A percentile compares a stretch with the other conserved stretches of the same genome.
Evolutionary conservation across 2,888 invertebrate species (phyloP).

Genomic region (Ferrisia virgata): DNA sequence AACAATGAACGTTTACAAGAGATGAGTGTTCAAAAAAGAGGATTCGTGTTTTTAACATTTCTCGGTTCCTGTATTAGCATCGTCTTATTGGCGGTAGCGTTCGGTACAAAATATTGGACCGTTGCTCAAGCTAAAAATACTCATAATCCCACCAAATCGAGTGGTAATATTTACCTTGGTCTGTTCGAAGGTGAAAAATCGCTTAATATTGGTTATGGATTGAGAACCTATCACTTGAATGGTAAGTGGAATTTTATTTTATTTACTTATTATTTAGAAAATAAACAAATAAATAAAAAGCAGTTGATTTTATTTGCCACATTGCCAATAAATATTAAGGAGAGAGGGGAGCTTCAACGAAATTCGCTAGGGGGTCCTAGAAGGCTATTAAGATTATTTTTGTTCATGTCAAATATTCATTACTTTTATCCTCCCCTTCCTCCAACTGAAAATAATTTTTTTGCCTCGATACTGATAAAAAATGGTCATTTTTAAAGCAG

Average conservation of each 20-base stretch:
- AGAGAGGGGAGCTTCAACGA: too few relatives aligned
- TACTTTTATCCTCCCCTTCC: too few relatives aligned
- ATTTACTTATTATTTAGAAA: neutral
- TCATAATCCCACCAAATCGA: slow-evolving; percentile 60
- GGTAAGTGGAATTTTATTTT: slow-evolving; percentile 56
- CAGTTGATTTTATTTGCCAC: too few relatives aligned
- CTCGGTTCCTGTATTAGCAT: slow-evolving; percentile 74
- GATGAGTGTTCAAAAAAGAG: slow-evolving; percentile 69
- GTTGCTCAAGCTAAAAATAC: slow-evolving; percentile 69
- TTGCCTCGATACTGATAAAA: too few relatives aligned
- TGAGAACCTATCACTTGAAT: slow-evolving; percentile 71
- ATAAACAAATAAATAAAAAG: too few relatives aligned
- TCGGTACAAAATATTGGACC: slow-evolving; percentile 79
- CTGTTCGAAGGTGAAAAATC: slow-evolving; percentile 82
- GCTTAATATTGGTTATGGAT: slow-evolving; percentile 77
- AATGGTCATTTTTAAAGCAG: too few relatives aligned
- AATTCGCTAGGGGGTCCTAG: too few relatives aligned
- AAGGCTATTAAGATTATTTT: too few relatives aligned
- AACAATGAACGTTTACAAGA: slow-evolving; percentile 15
- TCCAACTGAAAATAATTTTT: too few relatives aligned
- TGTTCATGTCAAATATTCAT: too few relatives aligned
- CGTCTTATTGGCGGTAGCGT: slow-evolving; percentile 73
- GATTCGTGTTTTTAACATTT: slow-evolving; percentile 78
- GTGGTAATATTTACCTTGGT: slow-evolving; percentile 77
- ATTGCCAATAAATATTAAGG: too few relatives aligned